A percentile compares a stretch with the other conserved stretches of the same genome.
Evolutionary conservation across 2,113 vertebrate species (phyloP).

Genomic region (Pagrus major): DNA sequence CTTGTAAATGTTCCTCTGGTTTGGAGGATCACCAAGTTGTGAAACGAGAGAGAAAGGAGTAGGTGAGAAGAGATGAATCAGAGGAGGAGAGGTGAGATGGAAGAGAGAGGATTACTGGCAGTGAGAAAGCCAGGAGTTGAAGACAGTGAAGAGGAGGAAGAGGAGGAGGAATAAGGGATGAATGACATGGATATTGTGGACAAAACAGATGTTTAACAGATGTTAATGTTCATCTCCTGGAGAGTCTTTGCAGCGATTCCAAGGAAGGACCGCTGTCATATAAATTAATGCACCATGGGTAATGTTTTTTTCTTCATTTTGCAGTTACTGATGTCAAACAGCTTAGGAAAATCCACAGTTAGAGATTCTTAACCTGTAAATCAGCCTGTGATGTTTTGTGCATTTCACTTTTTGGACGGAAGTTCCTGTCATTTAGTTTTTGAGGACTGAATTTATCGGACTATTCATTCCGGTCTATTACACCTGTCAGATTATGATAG

Average conservation of each 20-base stretch:
- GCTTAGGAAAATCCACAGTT: neutral
- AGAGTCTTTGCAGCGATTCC: conserved; percentile 1
- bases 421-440: neutral
- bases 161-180: conserved; percentile 16
- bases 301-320: conserved; percentile 10
- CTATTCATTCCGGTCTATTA: neutral
- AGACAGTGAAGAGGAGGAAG: conserved; percentile 17
- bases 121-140: neutral
- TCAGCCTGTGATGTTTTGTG: neutral
- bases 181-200: conserved; percentile 23
- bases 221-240: conserved; percentile 12
- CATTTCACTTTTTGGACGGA: neutral
- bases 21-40: neutral
- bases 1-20: neutral
- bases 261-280: conserved; percentile 16
- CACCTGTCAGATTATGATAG: neutral
- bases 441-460: neutral
- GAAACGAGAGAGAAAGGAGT: neutral
- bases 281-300: conserved; percentile 14
- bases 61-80: neutral
- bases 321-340: conserved; percentile 6
- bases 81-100: neutral
- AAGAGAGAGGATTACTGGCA: neutral
- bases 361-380: neutral
- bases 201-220: conserved; percentile 52